Evolutionary conservation across 2,888 invertebrate genomes (phyloP).

Genomic region (Erannis defoliaria): DNA sequence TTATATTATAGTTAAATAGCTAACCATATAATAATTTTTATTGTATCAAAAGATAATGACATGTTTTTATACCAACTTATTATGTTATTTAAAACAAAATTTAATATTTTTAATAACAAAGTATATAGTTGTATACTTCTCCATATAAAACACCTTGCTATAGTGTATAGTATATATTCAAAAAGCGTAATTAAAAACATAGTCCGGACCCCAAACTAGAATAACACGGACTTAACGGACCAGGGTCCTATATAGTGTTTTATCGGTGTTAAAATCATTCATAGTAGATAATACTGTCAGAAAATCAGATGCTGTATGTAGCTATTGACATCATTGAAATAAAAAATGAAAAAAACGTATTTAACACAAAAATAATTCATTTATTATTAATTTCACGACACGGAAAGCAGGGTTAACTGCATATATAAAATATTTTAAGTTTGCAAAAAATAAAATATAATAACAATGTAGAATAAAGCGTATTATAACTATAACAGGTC

Average conservation of each 20-base stretch:
- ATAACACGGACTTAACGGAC: conserved; percentile 27
- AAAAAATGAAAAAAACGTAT: conserved; percentile 2
- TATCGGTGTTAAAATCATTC: conserved; percentile 28
- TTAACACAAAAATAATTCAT: neutral
- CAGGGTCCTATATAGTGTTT: conserved; percentile 35
- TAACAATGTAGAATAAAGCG: conserved; percentile 6
- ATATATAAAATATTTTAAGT: conserved; percentile 33
- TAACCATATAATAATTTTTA: too few species aligned
- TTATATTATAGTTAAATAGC: too few species aligned
- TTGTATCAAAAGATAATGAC: too few species aligned
- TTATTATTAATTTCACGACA: conserved; percentile 41
- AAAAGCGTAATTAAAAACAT: conserved; percentile 25
- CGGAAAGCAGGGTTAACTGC: conserved; percentile 65
- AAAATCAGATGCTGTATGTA: conserved; percentile 31
- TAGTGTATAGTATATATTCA: conserved; percentile 24
- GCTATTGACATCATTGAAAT: conserved; percentile 18
- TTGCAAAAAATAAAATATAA: conserved; percentile 31
- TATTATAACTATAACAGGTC: conserved; percentile 1
- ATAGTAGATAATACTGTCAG: neutral
- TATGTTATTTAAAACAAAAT: too few species aligned
- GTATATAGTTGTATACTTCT: conserved; percentile 12
- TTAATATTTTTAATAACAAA: too few species aligned
- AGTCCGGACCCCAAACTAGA: conserved; percentile 33
- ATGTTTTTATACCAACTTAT: too few species aligned
- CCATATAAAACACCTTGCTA: conserved; percentile 7